Percentiles rank a stretch among this genome's conserved stretches.
These are phyloP conservation scores for Forbesichthys agassizii DNA, from an alignment of 2,113 vertebrate genomes.

Conservation along the genomic window DNA sequence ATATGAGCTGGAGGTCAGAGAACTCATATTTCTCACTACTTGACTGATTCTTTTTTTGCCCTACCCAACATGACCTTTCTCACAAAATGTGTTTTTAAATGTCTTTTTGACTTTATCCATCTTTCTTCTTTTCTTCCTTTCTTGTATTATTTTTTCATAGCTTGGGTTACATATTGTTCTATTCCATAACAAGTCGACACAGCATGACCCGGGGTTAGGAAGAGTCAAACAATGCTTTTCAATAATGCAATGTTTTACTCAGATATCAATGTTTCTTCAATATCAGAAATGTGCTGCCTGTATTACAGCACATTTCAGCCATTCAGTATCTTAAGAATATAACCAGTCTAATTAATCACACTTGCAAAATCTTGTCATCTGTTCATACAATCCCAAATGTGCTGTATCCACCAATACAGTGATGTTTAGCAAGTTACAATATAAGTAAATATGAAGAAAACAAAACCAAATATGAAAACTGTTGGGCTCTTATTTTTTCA, in stretches of 20 bases:
- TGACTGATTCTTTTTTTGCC: slow-evolving; percentile 1
- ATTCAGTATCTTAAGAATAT: slow-evolving; percentile 26
- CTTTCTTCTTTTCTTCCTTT: background rate
- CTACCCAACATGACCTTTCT: slow-evolving; percentile 27
- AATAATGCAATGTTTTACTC: background rate
- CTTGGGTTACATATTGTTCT: background rate
- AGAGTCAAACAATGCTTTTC: slow-evolving; percentile 3
- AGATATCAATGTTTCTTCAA: background rate
- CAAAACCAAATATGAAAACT: slow-evolving; percentile 57
- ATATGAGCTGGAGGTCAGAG: slow-evolving; percentile 8
- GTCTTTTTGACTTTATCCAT: no score
- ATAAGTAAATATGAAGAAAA: slow-evolving; percentile 58
- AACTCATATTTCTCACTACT: background rate
- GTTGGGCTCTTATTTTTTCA: slow-evolving; percentile 60
- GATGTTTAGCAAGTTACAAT: slow-evolving; percentile 44
- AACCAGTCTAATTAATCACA: slow-evolving; percentile 52
- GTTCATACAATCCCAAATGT: slow-evolving; percentile 70
- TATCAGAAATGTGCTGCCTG: background rate
- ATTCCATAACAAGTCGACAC: background rate
- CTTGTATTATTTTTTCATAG: background rate
- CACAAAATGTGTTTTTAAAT: background rate
- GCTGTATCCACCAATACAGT: slow-evolving; percentile 65
- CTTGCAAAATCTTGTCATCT: slow-evolving; percentile 55
- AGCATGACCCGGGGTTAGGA: slow-evolving; percentile 3
- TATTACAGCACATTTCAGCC: slow-evolving; percentile 10